phyloP scores from a whole-genome alignment of 2,113 vertebrate genomes.

The Cathartes aura region DNA sequence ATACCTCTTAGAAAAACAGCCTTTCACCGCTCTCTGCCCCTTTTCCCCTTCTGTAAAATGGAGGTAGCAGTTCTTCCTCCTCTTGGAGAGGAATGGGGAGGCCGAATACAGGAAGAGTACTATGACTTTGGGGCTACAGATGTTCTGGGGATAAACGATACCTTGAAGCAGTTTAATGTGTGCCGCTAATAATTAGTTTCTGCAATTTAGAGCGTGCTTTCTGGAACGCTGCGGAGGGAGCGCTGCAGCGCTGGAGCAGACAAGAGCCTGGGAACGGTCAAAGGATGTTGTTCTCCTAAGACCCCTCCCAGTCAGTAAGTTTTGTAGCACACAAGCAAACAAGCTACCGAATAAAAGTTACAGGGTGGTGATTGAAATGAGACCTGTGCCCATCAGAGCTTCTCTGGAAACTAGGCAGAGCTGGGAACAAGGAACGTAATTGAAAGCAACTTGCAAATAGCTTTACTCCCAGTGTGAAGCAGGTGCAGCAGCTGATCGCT shows the following conservation, averaged over 20 bases:
- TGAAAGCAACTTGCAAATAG: slow-evolving; percentile 21
- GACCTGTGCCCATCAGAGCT: neutral
- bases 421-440: neutral
- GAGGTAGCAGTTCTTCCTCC: neutral
- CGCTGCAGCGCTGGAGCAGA: rapidly evolving
- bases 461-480: neutral
- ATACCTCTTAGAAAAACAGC: neutral
- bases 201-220: neutral
- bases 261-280: neutral
- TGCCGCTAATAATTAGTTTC: neutral
- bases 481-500: slow-evolving; percentile 37
- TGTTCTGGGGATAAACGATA: neutral
- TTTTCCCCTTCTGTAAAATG: neutral
- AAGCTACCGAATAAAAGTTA: neutral
- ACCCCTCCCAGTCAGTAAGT: neutral
- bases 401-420: neutral
- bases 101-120: neutral
- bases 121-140: neutral
- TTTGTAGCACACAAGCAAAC: neutral
- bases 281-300: neutral
- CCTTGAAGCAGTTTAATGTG: neutral
- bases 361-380: neutral
- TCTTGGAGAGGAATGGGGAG: neutral
- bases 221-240: rapidly evolving
- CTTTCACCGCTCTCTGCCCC: neutral